These are phyloP conservation scores for Drosophila stalkeri DNA, from an alignment of 2,888 invertebrate species.

Conservation along the genomic window DNA sequence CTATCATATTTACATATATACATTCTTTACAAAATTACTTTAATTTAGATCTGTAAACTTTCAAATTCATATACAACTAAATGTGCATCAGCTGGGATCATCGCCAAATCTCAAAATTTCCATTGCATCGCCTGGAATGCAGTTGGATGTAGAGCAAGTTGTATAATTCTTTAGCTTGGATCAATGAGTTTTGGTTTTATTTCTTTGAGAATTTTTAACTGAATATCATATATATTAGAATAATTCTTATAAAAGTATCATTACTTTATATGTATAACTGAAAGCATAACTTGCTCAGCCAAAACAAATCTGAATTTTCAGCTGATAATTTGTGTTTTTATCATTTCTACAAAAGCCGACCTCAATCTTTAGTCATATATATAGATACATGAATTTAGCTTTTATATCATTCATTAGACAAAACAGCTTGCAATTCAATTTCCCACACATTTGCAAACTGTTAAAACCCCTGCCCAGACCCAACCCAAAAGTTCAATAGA, in stretches of 20 bases:
- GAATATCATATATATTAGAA: background rate
- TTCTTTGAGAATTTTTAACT: background rate
- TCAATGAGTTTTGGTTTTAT: background rate
- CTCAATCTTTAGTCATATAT: background rate
- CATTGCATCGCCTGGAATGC: background rate
- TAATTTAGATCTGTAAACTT: background rate
- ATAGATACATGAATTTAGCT: background rate
- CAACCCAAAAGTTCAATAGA: conserved; percentile 54
- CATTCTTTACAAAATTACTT: no score
- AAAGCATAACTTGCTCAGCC: no score
- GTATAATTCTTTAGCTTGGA: background rate
- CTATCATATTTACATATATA: no score
- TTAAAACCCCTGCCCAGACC: conserved; percentile 19
- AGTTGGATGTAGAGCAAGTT: background rate
- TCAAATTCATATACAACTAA: background rate
- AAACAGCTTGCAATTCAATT: conserved; percentile 19
- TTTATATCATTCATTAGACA: background rate
- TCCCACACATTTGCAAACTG: conserved; percentile 43
- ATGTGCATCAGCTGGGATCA: background rate
- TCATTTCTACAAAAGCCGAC: no score
- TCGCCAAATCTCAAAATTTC: background rate
- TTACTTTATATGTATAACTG: no score
- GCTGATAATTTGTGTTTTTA: no score
- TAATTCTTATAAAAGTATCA: no score
- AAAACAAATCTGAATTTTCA: no score